Evolutionary conservation across 37 sponge, comb jelly and placozoan genomes (phyloP).

Genomic region (Petrosia ficiformis): DNA sequence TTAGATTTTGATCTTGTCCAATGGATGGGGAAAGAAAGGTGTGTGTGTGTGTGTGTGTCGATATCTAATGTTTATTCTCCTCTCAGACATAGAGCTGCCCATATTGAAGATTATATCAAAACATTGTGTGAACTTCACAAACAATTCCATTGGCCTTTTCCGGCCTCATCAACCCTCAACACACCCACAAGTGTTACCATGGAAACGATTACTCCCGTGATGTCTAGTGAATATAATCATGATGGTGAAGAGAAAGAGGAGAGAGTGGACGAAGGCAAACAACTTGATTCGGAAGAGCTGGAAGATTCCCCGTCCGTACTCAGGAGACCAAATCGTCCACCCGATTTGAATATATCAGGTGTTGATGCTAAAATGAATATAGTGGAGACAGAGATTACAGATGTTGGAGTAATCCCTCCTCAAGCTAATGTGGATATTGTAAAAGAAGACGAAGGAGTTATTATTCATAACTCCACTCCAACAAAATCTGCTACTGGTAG

Average conservation of each 20-base stretch:
- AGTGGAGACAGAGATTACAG: neutral
- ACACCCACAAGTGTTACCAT: slow-evolving; percentile 7
- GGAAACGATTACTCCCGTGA: neutral
- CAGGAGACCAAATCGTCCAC: slow-evolving; percentile 52
- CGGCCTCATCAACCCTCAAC: neutral
- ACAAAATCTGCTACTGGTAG: slow-evolving; percentile 15
- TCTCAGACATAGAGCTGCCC: slow-evolving; percentile 54
- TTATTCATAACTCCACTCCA: slow-evolving; percentile 48
- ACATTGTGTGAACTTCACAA: slow-evolving; percentile 45
- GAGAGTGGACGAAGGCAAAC: neutral
- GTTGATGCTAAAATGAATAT: neutral
- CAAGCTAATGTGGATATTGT: neutral
- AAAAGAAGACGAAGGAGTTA: neutral
- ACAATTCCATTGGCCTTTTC: slow-evolving; percentile 74
- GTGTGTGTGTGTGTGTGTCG: neutral
- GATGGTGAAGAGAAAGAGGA: neutral
- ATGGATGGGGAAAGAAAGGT: slow-evolving; percentile 88
- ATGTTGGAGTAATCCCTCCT: neutral
- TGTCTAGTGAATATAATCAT: neutral
- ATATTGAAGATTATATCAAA: slow-evolving; percentile 43
- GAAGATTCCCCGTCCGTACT: neutral
- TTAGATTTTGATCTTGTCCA: slow-evolving; percentile 68
- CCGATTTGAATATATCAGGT: slow-evolving; percentile 38
- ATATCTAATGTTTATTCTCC: neutral
- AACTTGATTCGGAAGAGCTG: neutral